A percentile compares a stretch with the other conserved stretches of the same genome.
Evolutionary conservation across 1,140 invertebrate species (phyloP).

Genomic region (Vanessa atalanta): DNA sequence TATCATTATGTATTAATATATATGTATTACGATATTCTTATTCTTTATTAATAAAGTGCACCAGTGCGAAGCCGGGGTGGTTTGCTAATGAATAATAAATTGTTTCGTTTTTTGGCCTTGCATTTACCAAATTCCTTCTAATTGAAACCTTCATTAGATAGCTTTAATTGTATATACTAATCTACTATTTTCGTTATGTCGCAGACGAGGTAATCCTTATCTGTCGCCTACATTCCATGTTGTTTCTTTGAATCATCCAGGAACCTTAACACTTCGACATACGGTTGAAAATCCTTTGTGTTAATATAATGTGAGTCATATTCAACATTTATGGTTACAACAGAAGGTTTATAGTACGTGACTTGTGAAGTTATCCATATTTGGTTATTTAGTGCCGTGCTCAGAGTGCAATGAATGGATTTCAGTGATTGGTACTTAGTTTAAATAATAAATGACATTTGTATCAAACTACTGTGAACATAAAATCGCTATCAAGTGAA

Average conservation of each 20-base stretch:
- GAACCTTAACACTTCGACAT: slow-evolving; percentile 29
- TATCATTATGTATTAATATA: no score
- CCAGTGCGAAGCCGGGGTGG: no score
- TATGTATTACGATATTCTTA: no score
- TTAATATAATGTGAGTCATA: slow-evolving; percentile 37
- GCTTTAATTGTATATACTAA: slow-evolving; percentile 3
- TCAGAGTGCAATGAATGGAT: slow-evolving; percentile 22
- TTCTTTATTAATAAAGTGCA: no score
- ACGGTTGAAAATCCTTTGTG: slow-evolving; percentile 38
- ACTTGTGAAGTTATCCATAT: slow-evolving; percentile 45
- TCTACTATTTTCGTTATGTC: slow-evolving; percentile 10
- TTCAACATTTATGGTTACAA: slow-evolving; percentile 42
- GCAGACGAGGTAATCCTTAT: slow-evolving; percentile 51
- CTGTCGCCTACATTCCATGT: slow-evolving; percentile 54
- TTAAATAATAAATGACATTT: background rate
- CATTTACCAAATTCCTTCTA: background rate
- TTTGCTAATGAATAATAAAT: no score
- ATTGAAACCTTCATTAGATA: slow-evolving; percentile 6
- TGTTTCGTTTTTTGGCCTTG: background rate
- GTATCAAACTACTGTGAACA: background rate
- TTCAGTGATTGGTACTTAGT: slow-evolving; percentile 8
- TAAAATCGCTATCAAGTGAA: background rate
- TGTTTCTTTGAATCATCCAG: slow-evolving; percentile 6
- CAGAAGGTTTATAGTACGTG: slow-evolving; percentile 42
- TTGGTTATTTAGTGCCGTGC: slow-evolving; percentile 43